phyloP scores from a whole-genome alignment of 2,888 invertebrate genomes.

The Hololepta plana region DNA sequence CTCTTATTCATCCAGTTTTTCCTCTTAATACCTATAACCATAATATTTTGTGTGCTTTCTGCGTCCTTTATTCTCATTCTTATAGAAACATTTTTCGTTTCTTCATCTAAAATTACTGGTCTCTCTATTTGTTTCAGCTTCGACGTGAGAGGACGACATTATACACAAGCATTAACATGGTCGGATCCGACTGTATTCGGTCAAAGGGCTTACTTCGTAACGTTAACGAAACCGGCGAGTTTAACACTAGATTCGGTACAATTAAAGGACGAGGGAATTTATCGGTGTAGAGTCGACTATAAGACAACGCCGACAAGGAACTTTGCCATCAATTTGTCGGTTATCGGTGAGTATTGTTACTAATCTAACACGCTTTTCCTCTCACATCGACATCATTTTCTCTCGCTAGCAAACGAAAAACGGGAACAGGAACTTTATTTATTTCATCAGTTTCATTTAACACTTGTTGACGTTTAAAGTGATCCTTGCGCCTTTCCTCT shows the following conservation, averaged over 20 bases:
- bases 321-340: constrained; percentile 73
- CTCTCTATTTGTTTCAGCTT: constrained; percentile 41
- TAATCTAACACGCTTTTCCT: constrained; percentile 4
- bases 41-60: too few species aligned
- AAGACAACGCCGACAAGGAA: constrained; percentile 76
- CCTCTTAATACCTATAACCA: too few species aligned
- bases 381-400: constrained; percentile 6
- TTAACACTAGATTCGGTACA: constrained; percentile 69
- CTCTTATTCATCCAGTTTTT: too few species aligned
- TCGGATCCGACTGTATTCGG: constrained; percentile 71
- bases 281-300: constrained; percentile 81
- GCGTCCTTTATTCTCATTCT: neutral
- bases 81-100: too few species aligned
- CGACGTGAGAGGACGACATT: constrained; percentile 66
- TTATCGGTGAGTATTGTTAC: constrained; percentile 84
- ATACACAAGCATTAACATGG: constrained; percentile 68
- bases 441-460: too few species aligned
- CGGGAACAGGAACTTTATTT: too few species aligned
- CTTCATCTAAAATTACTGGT: constrained; percentile 5
- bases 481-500: too few species aligned
- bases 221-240: constrained; percentile 61
- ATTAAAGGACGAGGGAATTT: constrained; percentile 70
- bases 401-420: too few species aligned
- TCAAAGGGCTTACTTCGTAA: constrained; percentile 69
- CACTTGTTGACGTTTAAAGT: too few species aligned